phyloP scores from a whole-genome alignment of 2,888 invertebrate genomes.

The Mythimna loreyi region DNA sequence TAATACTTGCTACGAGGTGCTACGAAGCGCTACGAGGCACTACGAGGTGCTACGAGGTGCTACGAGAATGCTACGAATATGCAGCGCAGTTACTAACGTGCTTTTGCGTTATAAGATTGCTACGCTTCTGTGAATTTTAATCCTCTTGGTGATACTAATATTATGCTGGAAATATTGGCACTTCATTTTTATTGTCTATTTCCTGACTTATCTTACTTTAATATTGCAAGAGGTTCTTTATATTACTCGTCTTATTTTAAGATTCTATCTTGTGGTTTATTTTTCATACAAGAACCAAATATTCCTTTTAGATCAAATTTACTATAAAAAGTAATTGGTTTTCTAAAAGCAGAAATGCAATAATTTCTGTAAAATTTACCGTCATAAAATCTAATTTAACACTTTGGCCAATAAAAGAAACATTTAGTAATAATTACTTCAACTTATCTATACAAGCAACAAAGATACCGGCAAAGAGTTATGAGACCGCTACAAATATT shows the following conservation, averaged over 20 bases:
- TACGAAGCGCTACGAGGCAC: constrained; percentile 25
- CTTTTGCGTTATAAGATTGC: constrained; percentile 31
- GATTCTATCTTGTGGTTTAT: neutral
- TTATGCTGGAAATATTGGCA: constrained; percentile 22
- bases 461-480: constrained; percentile 50
- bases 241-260: neutral
- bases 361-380: constrained; percentile 17
- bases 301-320: neutral
- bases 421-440: constrained; percentile 53
- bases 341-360: neutral
- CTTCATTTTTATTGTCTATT: constrained; percentile 15
- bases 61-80: constrained; percentile 30
- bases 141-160: constrained; percentile 19
- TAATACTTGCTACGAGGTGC: constrained; percentile 56
- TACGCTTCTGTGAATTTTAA: constrained; percentile 30
- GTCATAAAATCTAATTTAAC: constrained; percentile 27
- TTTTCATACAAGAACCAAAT: neutral
- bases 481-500: constrained; percentile 47
- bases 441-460: constrained; percentile 46
- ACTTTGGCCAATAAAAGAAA: constrained; percentile 41
- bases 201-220: neutral
- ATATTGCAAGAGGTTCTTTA: neutral
- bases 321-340: neutral
- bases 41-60: constrained; percentile 19
- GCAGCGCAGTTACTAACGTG: constrained; percentile 40